Evolutionary conservation across 2,888 invertebrate genomes (phyloP).

Genomic region (Nephrotoma guestfalica): DNA sequence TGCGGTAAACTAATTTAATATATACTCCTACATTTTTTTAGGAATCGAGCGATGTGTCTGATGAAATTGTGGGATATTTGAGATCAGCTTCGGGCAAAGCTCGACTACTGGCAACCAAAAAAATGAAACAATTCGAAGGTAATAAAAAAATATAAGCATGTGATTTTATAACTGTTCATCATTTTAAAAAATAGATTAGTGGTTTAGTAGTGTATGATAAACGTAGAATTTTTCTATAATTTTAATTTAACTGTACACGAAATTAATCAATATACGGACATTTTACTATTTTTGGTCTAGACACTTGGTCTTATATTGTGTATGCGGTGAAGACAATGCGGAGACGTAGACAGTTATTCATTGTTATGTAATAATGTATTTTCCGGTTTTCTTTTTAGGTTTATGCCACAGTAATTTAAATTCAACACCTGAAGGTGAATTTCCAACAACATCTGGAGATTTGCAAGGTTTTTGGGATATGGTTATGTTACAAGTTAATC

Average conservation of each 20-base stretch:
- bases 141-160: conserved; percentile 3
- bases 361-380: neutral
- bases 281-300: neutral
- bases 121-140: conserved; percentile 92
- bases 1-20: neutral
- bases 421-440: conserved; percentile 59
- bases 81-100: conserved; percentile 86
- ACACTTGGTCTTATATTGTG: neutral
- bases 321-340: neutral
- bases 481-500: conserved; percentile 81
- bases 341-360: neutral
- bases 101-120: conserved; percentile 73
- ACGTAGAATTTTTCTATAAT: neutral
- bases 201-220: neutral
- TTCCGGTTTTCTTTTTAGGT: conserved; percentile 31
- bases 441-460: conserved; percentile 79
- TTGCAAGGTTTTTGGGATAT: conserved; percentile 97
- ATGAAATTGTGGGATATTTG: conserved; percentile 70
- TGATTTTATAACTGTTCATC: neutral
- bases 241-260: neutral
- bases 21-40: conserved; percentile 14
- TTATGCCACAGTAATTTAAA: conserved; percentile 50
- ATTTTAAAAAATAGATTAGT: neutral
- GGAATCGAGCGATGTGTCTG: conserved; percentile 40
- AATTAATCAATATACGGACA: neutral